phyloP scores from a whole-genome alignment of 2,113 vertebrate species.

The Hypomesus transpacificus region DNA sequence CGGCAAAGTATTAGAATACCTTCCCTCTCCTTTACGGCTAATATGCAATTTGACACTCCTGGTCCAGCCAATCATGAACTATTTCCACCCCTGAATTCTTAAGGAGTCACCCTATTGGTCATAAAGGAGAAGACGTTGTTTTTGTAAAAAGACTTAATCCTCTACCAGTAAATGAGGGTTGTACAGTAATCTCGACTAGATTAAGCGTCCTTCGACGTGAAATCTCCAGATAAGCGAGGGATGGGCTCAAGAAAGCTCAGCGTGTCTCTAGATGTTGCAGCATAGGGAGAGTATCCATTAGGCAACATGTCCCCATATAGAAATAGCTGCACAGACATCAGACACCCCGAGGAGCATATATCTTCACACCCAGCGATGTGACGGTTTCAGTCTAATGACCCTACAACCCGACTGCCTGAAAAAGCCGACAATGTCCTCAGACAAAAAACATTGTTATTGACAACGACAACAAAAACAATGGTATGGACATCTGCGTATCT shows the following conservation, averaged over 20 bases:
- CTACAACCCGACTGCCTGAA: neutral
- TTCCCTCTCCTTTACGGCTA: slow-evolving; percentile 43
- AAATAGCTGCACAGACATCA: neutral
- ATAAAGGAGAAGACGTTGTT: slow-evolving; percentile 46
- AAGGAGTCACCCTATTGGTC: slow-evolving; percentile 22
- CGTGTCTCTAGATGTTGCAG: slow-evolving; percentile 16
- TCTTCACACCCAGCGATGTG: neutral
- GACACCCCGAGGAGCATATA: neutral
- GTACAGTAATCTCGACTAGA: slow-evolving; percentile 53
- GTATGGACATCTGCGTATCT: neutral
- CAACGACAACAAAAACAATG: neutral
- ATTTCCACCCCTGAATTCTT: slow-evolving; percentile 12
- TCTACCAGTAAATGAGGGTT: slow-evolving; percentile 61
- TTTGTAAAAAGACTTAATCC: slow-evolving; percentile 54
- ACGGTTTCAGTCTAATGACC: neutral
- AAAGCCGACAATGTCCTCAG: neutral
- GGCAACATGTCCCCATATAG: neutral
- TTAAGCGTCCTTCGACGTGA: slow-evolving; percentile 53
- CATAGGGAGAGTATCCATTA: neutral
- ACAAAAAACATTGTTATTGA: neutral
- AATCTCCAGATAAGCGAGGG: slow-evolving; percentile 35
- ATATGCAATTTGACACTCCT: slow-evolving; percentile 25
- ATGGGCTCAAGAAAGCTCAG: slow-evolving; percentile 35
- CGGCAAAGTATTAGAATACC: slow-evolving; percentile 46
- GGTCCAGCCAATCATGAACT: slow-evolving; percentile 6